phyloP scores from a whole-genome alignment of 1,140 invertebrate species.

The Odontomachus brunneus region DNA sequence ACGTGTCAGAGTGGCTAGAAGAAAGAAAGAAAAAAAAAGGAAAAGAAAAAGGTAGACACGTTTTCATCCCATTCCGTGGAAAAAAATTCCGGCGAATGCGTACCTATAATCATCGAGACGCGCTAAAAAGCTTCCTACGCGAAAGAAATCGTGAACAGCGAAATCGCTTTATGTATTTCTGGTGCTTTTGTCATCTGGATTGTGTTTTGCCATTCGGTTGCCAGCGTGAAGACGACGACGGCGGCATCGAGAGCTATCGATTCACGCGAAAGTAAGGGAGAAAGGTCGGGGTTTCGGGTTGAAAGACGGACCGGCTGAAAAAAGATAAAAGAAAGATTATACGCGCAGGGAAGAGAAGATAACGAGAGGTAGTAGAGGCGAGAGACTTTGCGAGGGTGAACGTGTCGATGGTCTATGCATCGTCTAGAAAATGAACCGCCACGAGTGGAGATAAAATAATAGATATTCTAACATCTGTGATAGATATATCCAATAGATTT shows the following conservation, averaged over 20 bases:
- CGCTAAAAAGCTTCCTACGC: conserved; percentile 5
- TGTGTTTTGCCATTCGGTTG: conserved; percentile 64
- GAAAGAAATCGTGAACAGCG: conserved; percentile 51
- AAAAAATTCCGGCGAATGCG: no score
- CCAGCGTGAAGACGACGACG: conserved; percentile 73
- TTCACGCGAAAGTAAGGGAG: conserved; percentile 87
- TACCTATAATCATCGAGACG: conserved; percentile 20
- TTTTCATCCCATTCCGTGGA: neutral
- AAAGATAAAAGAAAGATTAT: conserved; percentile 85
- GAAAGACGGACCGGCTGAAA: conserved; percentile 88
- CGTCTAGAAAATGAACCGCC: neutral
- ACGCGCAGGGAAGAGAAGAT: conserved; percentile 55
- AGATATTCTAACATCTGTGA: no score
- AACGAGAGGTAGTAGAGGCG: conserved; percentile 16
- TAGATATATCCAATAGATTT: no score
- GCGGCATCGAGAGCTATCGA: conserved; percentile 85
- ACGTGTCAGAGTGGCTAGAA: conserved; percentile 13
- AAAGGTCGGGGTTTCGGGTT: conserved; percentile 88
- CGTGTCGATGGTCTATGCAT: neutral
- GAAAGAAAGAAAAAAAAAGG: no score
- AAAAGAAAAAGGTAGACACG: neutral
- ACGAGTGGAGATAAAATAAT: neutral
- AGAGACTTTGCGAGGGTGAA: neutral
- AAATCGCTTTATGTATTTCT: conserved; percentile 32
- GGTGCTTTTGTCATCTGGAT: conserved; percentile 60